These are phyloP conservation scores for Pterocles orientalis DNA, from an alignment of 2,113 vertebrate species.

Conservation along the genomic window DNA sequence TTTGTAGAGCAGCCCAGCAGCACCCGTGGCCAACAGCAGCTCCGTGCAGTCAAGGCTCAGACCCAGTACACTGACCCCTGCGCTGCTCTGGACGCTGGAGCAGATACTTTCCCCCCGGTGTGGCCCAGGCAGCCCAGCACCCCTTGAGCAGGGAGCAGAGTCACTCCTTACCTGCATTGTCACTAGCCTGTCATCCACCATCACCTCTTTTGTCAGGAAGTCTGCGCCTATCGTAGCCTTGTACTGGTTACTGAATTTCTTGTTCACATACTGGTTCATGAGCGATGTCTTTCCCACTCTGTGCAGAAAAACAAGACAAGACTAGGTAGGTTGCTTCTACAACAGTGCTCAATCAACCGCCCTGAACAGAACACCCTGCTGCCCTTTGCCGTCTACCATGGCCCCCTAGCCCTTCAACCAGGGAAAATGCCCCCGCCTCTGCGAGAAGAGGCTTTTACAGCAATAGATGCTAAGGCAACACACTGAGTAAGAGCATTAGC, in stretches of 20 bases:
- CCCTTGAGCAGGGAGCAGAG: not conserved
- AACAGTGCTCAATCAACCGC: not conserved
- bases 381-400: not conserved
- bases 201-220: conserved; percentile 98
- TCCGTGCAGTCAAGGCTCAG: not conserved
- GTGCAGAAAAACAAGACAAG: not conserved
- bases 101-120: not conserved
- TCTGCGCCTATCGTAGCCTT: conserved; percentile 99
- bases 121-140: not conserved
- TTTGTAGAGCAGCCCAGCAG: not conserved
- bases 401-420: not conserved
- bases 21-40: not conserved
- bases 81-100: not conserved
- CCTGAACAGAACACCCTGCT: not conserved
- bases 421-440: not conserved
- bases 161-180: conserved; percentile 92
- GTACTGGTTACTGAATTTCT: conserved; percentile 99
- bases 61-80: no score
- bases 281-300: conserved; percentile 98
- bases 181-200: conserved; percentile 98
- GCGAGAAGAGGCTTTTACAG: not conserved
- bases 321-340: not conserved
- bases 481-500: not conserved
- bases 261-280: conserved; percentile 99
- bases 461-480: not conserved